phyloP scores from a whole-genome alignment of 2,797 vertebrate species.

The Enteromius paludinosus region DNA sequence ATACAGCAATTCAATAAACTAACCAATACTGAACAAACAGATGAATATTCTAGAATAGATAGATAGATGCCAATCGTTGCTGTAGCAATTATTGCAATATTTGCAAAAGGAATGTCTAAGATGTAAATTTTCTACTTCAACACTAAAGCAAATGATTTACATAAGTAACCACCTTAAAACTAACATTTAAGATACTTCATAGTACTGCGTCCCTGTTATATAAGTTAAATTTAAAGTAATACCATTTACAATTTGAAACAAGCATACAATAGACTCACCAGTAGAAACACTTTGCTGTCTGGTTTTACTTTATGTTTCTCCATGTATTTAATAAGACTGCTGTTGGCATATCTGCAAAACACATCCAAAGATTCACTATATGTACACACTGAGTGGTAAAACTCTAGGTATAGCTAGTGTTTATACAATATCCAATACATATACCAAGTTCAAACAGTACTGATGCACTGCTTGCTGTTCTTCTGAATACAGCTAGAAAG shows the following conservation, averaged over 20 bases:
- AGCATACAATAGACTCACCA: conserved; percentile 80
- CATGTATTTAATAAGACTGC: conserved; percentile 99
- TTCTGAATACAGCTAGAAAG: not conserved
- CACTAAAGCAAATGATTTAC: not conserved
- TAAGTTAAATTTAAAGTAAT: not conserved
- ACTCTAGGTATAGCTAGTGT: not conserved
- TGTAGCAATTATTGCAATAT: not conserved
- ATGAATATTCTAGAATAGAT: too few relatives aligned
- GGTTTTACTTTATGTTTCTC: conserved; percentile 99
- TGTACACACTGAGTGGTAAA: not conserved
- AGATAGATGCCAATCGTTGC: not conserved
- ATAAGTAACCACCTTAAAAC: not conserved
- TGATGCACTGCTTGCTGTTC: not conserved
- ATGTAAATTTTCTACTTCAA: not conserved
- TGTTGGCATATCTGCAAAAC: conserved; percentile 92
- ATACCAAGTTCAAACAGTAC: not conserved
- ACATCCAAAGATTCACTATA: not conserved
- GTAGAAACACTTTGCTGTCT: conserved; percentile 96
- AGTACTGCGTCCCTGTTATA: not conserved
- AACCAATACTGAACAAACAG: not conserved
- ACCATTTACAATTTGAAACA: not conserved
- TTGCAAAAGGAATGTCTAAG: not conserved
- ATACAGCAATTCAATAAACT: not conserved
- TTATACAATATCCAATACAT: not conserved
- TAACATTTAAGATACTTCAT: not conserved